A percentile compares a stretch with the other conserved stretches of the same genome.
Evolutionary conservation across 2,797 vertebrate genomes (phyloP).

Genomic region (Pseudotriccus pelzelni): DNA sequence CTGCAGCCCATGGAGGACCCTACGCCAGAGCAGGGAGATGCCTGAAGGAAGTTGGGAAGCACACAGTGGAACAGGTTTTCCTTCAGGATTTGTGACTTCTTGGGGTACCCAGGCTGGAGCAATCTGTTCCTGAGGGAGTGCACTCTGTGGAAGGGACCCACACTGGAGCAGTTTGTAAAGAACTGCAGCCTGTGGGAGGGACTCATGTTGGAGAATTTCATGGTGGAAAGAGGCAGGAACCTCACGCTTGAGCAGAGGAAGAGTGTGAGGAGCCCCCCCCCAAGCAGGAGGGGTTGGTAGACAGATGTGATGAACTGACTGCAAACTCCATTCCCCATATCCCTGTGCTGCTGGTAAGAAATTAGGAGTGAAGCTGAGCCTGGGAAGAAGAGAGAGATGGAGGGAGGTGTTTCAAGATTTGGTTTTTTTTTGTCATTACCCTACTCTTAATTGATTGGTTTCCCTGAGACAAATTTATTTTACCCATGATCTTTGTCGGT

Average conservation of each 20-base stretch:
- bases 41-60: neutral
- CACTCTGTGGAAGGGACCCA: fast-evolving
- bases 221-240: too few species aligned
- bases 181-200: neutral
- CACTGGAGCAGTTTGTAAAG: fast-evolving
- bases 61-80: neutral
- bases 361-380: neutral
- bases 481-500: neutral
- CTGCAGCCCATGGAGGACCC: neutral
- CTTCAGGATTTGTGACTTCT: too few species aligned
- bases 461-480: neutral
- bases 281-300: neutral
- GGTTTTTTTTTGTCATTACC: neutral
- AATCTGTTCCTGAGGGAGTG: neutral
- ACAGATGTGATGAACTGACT: neutral
- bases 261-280: neutral
- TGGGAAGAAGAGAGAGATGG: neutral
- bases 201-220: fast-evolving
- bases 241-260: neutral
- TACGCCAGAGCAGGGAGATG: neutral
- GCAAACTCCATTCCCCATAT: neutral
- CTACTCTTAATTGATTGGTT: neutral
- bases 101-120: neutral
- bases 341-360: neutral
- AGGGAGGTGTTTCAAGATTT: neutral